Base-by-base conservation (phyloP, 1,140 invertebrate genomes). In the Leptinotarsa defecta region DNA sequence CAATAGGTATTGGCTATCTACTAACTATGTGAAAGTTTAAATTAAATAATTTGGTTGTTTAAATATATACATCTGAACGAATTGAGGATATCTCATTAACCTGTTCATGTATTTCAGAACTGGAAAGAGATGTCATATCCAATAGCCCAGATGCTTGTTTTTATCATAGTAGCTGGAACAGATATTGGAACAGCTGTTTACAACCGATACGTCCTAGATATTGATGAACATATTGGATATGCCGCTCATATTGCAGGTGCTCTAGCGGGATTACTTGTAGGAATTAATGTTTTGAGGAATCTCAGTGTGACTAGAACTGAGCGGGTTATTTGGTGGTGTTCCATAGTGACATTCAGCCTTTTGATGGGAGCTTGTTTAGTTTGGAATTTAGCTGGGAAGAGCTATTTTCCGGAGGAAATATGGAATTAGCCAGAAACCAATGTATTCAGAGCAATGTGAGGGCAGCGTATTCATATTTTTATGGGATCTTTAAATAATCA, bases 51-150 rank as follows among this genome's bases (percentile, higher is more conserved):
- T 34, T 34, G 34, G 8, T 43, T 11, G 2, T 43, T 11, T 43
- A 2, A 11, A 43, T 11, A 11, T 43, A 43, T 43, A 11, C 34
- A 43, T 43, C 34, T 43, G 2, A 43, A 43, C 34, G 11, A 43
- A 43, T 43, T 43, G 34, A 43, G 0, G 8, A 43, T 11, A 43
- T 43, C 2, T 43, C 8, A 43, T 11, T 43, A 11, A 11, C 8
- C 34, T 43, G 34, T 43, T 43, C 34, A 11, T 11, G 34, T 11
- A n/a, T 88, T 88, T 48, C 83, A 94, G 93, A 98, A 98, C 85
- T 98, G 95, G 93, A 87, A 88, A 57, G 94, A 98, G 86, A 97
- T 98, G 95, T 93, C 96, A 81, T 95, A 93, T 83, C 94, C 94
- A 1, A 88, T 93, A 63, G 86, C 94, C 1, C 94, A 97, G 79